These are phyloP conservation scores for Dromas ardeola DNA, from an alignment of 2,113 vertebrate species.

Conservation along the genomic window DNA sequence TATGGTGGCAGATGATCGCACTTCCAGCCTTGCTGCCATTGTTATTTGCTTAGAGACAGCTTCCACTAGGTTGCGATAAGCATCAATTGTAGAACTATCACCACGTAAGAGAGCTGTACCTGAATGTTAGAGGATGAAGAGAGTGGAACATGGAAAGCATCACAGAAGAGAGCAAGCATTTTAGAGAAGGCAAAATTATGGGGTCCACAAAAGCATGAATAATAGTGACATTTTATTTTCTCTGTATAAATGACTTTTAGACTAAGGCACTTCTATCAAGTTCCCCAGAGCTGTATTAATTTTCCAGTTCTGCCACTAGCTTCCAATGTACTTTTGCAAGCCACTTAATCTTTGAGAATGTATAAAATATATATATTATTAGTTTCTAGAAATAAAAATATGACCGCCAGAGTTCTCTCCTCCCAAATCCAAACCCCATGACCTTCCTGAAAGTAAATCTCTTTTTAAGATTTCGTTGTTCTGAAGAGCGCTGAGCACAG, in stretches of 20 bases:
- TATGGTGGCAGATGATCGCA: background rate
- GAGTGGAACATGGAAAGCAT: background rate
- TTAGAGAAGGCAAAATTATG: background rate
- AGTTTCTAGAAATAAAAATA: slow-evolving; percentile 8
- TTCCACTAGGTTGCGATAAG: background rate
- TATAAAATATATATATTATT: background rate
- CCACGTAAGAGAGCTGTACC: background rate
- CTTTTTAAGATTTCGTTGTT: background rate
- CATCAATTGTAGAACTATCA: background rate
- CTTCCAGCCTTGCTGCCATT: background rate
- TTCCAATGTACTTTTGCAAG: background rate
- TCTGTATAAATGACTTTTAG: background rate
- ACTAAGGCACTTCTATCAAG: background rate
- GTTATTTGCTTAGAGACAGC: background rate
- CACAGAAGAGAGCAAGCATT: background rate
- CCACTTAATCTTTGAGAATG: background rate
- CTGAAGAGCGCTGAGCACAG: background rate
- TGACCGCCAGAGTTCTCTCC: background rate
- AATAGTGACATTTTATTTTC: background rate
- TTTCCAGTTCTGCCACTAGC: background rate
- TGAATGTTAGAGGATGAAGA: background rate
- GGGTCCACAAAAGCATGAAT: background rate
- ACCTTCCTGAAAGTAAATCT: background rate
- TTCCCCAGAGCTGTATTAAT: background rate
- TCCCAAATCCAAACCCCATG: background rate